Evolutionary conservation across 2,797 vertebrate genomes (phyloP).

Genomic region (Etheostoma perlongum): DNA sequence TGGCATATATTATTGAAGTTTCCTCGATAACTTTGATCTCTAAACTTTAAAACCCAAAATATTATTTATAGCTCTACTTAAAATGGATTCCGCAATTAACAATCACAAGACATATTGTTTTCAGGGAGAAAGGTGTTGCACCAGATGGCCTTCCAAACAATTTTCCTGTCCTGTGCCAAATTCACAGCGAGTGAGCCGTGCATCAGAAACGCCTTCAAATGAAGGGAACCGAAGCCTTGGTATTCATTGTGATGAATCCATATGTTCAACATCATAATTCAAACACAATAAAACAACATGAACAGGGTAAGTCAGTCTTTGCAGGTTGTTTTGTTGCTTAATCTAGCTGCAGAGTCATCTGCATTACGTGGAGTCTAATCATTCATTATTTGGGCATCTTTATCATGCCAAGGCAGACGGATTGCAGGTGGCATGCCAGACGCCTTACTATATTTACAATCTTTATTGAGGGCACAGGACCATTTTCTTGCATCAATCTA

Average conservation of each 20-base stretch:
- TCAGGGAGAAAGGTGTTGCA: constrained; percentile 6
- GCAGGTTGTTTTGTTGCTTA: constrained; percentile 21
- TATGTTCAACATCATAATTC: constrained; percentile 15
- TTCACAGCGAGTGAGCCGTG: not conserved
- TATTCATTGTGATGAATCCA: constrained; percentile 6
- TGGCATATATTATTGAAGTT: no score
- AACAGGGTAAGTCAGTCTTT: not conserved
- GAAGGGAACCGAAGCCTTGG: not conserved
- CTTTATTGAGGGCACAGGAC: constrained; percentile 15
- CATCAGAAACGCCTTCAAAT: constrained; percentile 6
- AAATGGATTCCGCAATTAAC: constrained; percentile 10
- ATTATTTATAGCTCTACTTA: not conserved
- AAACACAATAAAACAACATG: constrained; percentile 3
- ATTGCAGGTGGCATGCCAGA: constrained; percentile 62
- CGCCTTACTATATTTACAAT: constrained; percentile 54
- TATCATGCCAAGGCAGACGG: constrained; percentile 60
- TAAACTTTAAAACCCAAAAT: no score
- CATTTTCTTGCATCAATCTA: not conserved
- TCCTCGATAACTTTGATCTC: no score
- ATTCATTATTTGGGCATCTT: constrained; percentile 50
- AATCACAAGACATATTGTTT: constrained; percentile 10
- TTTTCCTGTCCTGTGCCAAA: constrained; percentile 1
- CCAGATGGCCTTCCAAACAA: constrained; percentile 37
- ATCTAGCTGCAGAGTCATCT: constrained; percentile 20
- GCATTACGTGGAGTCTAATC: constrained; percentile 32